Conservation (phyloP, 2,797 vertebrate species). For the Cossypha heuglini region DNA sequence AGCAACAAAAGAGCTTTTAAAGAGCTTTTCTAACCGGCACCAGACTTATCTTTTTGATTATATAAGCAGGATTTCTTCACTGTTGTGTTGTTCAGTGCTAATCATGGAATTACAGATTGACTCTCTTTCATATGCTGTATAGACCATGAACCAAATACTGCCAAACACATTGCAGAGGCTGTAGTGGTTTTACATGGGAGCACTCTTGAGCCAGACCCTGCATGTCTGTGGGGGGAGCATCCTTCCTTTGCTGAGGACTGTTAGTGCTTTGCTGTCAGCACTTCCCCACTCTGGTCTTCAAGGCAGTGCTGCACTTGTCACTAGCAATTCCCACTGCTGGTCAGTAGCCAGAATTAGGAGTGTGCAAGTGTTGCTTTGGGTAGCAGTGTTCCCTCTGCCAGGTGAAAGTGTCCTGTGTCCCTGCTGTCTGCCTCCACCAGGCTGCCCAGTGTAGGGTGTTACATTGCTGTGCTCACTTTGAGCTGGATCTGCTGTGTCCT, state of each 20-base stretch:
- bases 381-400: not conserved
- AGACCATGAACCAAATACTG: not conserved
- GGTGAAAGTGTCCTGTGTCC: not conserved
- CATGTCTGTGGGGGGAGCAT: accelerated
- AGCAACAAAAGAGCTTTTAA: slow-evolving; percentile 49
- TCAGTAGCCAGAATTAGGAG: not conserved
- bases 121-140: not conserved
- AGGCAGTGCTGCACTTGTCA: not conserved
- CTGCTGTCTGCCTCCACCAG: accelerated
- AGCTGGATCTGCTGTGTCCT: not conserved
- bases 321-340: not conserved
- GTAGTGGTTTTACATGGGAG: not conserved
- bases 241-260: not conserved
- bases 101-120: slow-evolving; percentile 31
- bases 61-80: slow-evolving; percentile 54
- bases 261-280: not conserved
- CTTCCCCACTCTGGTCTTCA: not conserved
- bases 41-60: slow-evolving; percentile 49
- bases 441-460: not conserved
- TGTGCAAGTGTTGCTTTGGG: not conserved
- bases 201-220: not conserved
- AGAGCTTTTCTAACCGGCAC: slow-evolving; percentile 10
- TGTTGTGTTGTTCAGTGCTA: slow-evolving; percentile 27
- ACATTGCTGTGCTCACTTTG: not conserved
- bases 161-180: not conserved